Evolutionary conservation across 2,797 vertebrate species (phyloP).

Genomic region (Spea hammondii): DNA sequence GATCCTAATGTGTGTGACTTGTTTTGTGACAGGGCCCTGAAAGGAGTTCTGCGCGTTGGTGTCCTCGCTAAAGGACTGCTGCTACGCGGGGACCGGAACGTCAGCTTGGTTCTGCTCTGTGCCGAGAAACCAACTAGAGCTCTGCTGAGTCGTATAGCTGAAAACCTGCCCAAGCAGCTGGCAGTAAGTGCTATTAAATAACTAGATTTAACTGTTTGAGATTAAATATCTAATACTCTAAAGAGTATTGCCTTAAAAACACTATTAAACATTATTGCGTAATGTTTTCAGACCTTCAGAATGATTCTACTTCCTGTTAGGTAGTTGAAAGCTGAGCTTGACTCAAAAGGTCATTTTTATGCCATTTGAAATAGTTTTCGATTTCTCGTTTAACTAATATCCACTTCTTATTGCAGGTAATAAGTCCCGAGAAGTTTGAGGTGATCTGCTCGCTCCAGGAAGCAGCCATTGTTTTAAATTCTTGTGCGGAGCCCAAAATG

Average conservation of each 20-base stretch:
- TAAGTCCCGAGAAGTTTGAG: slow-evolving; percentile 95
- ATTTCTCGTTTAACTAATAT: neutral
- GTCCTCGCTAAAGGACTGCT: slow-evolving; percentile 95
- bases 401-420: slow-evolving; percentile 69
- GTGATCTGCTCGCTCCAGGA: slow-evolving; percentile 86
- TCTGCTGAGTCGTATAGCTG: slow-evolving; percentile 84
- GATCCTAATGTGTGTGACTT: too few relatives aligned
- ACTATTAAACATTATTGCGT: neutral
- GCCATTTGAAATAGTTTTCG: neutral
- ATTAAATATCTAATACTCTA: neutral
- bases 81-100: slow-evolving; percentile 91
- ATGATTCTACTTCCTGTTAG: neutral
- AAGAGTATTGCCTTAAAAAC: too few relatives aligned
- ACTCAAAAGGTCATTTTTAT: too few relatives aligned
- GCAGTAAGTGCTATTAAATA: slow-evolving; percentile 73
- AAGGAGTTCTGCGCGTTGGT: slow-evolving; percentile 94
- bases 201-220: neutral
- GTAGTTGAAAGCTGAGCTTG: neutral
- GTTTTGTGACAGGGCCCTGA: slow-evolving; percentile 74
- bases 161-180: slow-evolving; percentile 93
- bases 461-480: slow-evolving; percentile 88
- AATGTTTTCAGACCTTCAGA: neutral
- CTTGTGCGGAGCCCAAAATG: slow-evolving; percentile 92
- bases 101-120: slow-evolving; percentile 91
- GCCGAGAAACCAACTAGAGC: slow-evolving; percentile 88